These are phyloP conservation scores for Meghimatium bilineatum DNA, from an alignment of 2,888 invertebrate species.

Conservation along the genomic window DNA sequence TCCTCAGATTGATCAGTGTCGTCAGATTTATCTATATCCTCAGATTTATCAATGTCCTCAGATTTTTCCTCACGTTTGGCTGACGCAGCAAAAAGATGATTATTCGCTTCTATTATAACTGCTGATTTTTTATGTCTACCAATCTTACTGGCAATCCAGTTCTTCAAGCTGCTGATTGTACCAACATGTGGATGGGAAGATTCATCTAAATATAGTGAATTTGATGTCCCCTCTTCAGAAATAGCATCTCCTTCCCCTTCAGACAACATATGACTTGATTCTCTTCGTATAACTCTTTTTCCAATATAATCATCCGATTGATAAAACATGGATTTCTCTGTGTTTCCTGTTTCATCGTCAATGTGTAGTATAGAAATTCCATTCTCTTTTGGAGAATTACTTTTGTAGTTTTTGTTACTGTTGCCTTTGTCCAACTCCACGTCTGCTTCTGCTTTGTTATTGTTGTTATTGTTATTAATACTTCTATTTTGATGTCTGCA, in stretches of 20 bases:
- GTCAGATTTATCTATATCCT: too few species aligned
- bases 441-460: slow-evolving; percentile 38
- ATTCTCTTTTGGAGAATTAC: slow-evolving; percentile 40
- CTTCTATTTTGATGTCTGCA: slow-evolving; percentile 7
- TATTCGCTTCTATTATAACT: background rate
- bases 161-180: background rate
- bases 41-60: background rate
- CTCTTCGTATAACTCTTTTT: slow-evolving; percentile 31
- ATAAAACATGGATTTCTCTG: slow-evolving; percentile 50
- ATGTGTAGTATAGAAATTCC: slow-evolving; percentile 48
- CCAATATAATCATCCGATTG: slow-evolving; percentile 5
- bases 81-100: slow-evolving; percentile 28
- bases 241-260: slow-evolving; percentile 36
- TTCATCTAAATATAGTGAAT: slow-evolving; percentile 20
- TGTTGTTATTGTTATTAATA: background rate
- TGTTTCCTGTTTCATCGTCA: slow-evolving; percentile 21
- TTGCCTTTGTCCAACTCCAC: slow-evolving; percentile 41
- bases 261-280: slow-evolving; percentile 46
- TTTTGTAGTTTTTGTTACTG: slow-evolving; percentile 8
- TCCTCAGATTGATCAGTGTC: too few species aligned
- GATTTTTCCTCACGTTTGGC: slow-evolving; percentile 1
- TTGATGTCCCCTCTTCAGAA: slow-evolving; percentile 12
- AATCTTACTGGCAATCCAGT: background rate
- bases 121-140: background rate
- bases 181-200: background rate